Base-by-base conservation (phyloP, 2,888 invertebrate genomes). In the Tholera decimalis region DNA sequence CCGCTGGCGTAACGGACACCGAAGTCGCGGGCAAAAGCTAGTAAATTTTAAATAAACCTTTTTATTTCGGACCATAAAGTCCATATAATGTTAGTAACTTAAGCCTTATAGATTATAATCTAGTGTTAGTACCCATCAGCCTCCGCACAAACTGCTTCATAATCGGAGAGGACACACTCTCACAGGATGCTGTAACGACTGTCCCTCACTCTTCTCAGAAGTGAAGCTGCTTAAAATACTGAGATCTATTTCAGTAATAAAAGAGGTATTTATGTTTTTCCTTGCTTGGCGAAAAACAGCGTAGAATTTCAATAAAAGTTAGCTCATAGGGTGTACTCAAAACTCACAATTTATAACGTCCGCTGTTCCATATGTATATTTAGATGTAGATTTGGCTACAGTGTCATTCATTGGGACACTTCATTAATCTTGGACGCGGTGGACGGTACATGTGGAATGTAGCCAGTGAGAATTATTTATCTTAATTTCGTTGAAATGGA, bases 341-440 rank as follows among this genome's bases (percentile, higher is more conserved):
- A 64, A 44, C 0, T 13, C 6, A n/a, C 18, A 46, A 30, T 69
- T 54, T 39, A 72, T 43, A 49, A 24, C 44, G 57, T 47, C 15
- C 28, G 24, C 20, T 22, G 18, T 41, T 18, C 22, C 30, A 44
- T 37, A 24, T 20, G 65, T 65, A 51, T 67, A 47, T 69, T 55
- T 57, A 35, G 13, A 65, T 63, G 44, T 59, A 73, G 56, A 44
- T 79, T 66, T 70, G 60, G 58, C 39, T 77, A 1, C 22, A 63
- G 54, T 74, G 78, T 63, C 83, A 78, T 75, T 81, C 77, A 77
- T 54, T 65, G 51, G 39, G 62, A 22, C 54, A 71, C 64, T 80
- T 80, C 81, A 80, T 81, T 81, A 78, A 71, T 82, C 80, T 69
- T 73, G 58, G 58, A 46, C 35, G 30, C 28, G 24, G 39, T 37